Evolutionary conservation across 2,888 invertebrate genomes (phyloP).

Genomic region (Mesorhabditis spiculigera): DNA sequence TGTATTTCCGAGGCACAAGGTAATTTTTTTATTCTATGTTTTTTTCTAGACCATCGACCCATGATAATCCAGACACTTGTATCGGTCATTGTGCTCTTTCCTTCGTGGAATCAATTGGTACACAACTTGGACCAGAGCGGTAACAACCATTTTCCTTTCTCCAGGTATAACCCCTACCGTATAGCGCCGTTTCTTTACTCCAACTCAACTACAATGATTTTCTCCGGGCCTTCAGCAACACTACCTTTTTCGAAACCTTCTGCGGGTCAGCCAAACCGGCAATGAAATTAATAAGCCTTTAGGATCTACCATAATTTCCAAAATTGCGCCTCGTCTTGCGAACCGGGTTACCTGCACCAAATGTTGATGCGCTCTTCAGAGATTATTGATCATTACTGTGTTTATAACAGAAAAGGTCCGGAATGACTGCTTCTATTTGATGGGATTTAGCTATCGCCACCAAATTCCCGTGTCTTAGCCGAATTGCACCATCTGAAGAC

Average conservation of each 20-base stretch:
- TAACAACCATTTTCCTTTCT: background rate
- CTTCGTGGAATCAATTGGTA: conserved; percentile 46
- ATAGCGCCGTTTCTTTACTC: conserved; percentile 20
- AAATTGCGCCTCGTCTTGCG: conserved; percentile 48
- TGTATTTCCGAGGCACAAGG: background rate
- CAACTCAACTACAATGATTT: conserved; percentile 56
- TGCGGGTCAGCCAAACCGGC: conserved; percentile 35
- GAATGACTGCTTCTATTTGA: background rate
- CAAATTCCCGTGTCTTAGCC: conserved; percentile 49
- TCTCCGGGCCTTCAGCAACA: conserved; percentile 49
- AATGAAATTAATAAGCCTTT: background rate
- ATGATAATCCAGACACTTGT: conserved; percentile 48
- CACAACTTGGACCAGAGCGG: conserved; percentile 41
- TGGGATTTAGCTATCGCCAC: conserved; percentile 35
- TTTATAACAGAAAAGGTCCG: conserved; percentile 50
- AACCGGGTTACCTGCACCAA: conserved; percentile 52
- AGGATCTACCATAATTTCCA: conserved; percentile 55
- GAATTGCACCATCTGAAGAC: conserved; percentile 38
- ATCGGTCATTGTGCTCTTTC: conserved; percentile 53
- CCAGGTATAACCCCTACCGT: background rate
- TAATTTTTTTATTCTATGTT: conserved; percentile 6
- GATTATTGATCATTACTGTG: conserved; percentile 55
- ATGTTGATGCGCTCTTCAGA: conserved; percentile 47
- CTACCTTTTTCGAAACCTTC: conserved; percentile 52
- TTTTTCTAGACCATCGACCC: conserved; percentile 36